Evolutionary conservation across 2,888 invertebrate species (phyloP).

Genomic region (Carabus problematicus): DNA sequence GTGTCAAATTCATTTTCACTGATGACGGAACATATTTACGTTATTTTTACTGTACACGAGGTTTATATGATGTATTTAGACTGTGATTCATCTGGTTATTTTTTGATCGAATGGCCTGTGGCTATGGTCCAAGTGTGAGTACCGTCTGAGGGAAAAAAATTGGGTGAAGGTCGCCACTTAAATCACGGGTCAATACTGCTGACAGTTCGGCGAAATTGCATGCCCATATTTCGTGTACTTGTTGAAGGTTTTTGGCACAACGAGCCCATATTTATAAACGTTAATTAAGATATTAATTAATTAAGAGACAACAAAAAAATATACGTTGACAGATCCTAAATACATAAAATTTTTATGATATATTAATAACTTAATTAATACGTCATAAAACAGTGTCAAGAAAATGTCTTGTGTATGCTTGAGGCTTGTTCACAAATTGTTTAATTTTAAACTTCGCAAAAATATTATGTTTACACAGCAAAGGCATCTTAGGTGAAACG

Average conservation of each 20-base stretch:
- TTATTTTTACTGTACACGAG: background rate
- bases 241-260: slow-evolving; percentile 5
- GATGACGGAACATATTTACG: slow-evolving; percentile 11
- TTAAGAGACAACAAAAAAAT: no score
- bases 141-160: slow-evolving; percentile 24
- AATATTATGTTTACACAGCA: no score
- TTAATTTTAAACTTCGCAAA: no score
- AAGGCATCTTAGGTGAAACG: no score
- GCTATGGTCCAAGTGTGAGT: slow-evolving; percentile 21
- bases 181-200: slow-evolving; percentile 24
- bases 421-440: no score
- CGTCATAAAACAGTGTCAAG: no score
- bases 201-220: slow-evolving; percentile 25
- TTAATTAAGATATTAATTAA: no score
- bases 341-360: no score
- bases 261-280: no score
- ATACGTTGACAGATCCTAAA: no score
- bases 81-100: slow-evolving; percentile 29
- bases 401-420: no score
- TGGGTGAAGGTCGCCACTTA: slow-evolving; percentile 34
- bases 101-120: slow-evolving; percentile 32
- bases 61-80: slow-evolving; percentile 11
- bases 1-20: slow-evolving; percentile 2
- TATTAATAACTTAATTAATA: no score
- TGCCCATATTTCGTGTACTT: slow-evolving; percentile 8